Percentiles rank a stretch among this genome's conserved stretches.
Conservation (phyloP, 1,140 invertebrate species). For the Aporrectodea caliginosa region DNA sequence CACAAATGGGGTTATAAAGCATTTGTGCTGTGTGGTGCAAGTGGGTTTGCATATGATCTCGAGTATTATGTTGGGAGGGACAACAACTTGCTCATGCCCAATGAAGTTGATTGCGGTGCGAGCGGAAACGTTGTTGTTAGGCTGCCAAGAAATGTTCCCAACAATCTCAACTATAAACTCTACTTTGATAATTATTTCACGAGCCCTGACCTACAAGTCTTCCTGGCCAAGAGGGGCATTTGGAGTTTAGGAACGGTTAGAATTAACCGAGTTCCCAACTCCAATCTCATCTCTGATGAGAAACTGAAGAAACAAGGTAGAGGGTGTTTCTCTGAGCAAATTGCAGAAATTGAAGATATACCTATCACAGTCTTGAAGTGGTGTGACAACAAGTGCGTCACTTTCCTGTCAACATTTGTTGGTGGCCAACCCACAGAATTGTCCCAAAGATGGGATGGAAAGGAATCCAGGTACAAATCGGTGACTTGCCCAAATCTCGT, state of each 20-base stretch:
- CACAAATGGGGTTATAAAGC: conserved; percentile 55
- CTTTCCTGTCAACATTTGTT: conserved; percentile 51
- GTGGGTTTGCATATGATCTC: conserved; percentile 53
- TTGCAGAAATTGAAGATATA: conserved; percentile 31
- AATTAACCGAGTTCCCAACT: not conserved
- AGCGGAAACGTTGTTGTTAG: conserved; percentile 35
- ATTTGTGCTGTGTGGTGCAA: conserved; percentile 45
- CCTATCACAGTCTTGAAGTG: conserved; percentile 37
- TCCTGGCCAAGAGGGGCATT: not conserved
- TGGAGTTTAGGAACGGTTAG: not conserved
- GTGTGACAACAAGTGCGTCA: conserved; percentile 55
- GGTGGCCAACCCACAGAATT: conserved; percentile 42
- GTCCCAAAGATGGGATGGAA: conserved; percentile 32
- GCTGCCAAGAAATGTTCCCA: conserved; percentile 46
- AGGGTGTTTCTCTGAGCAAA: not conserved
- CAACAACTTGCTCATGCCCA: not conserved
- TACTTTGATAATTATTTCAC: conserved; percentile 39
- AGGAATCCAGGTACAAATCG: conserved; percentile 41
- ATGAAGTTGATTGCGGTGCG: not conserved
- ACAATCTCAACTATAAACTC: conserved; percentile 46
- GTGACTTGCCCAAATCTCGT: conserved; percentile 55
- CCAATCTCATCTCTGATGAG: not conserved
- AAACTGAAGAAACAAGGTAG: not conserved
- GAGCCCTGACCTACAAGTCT: not conserved
- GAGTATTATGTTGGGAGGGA: conserved; percentile 46